These are phyloP conservation scores for Quadroppia sp. DNA, from an alignment of 2,888 invertebrate species.

Conservation along the genomic window DNA sequence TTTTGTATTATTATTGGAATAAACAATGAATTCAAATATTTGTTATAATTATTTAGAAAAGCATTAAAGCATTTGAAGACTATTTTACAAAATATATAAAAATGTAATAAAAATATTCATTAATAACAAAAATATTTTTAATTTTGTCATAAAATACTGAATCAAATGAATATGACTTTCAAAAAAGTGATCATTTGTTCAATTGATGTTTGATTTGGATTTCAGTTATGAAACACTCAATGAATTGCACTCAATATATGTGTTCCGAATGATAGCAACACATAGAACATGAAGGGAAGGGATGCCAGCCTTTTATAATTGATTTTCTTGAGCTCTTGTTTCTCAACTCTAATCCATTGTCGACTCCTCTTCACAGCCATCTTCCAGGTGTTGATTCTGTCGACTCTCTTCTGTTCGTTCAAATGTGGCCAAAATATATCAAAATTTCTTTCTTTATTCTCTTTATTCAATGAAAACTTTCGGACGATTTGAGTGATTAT, in stretches of 20 bases:
- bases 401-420: constrained; percentile 72
- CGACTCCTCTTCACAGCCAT: constrained; percentile 87
- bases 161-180: too few species aligned
- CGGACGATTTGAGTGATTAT: neutral
- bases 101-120: too few species aligned
- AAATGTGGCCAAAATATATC: constrained; percentile 23
- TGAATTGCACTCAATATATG: constrained; percentile 26
- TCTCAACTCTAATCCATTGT: constrained; percentile 64
- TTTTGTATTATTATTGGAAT: too few species aligned
- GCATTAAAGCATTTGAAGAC: too few species aligned
- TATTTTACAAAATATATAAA: too few species aligned
- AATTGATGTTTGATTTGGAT: neutral
- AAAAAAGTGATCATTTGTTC: neutral
- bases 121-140: too few species aligned
- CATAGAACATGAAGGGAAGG: constrained; percentile 69
- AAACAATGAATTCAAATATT: too few species aligned
- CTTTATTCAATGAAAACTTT: neutral
- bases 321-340: constrained; percentile 37
- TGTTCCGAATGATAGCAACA: constrained; percentile 64
- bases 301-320: constrained; percentile 68
- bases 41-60: too few species aligned
- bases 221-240: too few species aligned
- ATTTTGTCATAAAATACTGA: too few species aligned
- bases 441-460: neutral
- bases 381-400: constrained; percentile 69